Percentiles rank a stretch among this genome's conserved stretches.
phyloP scores from a whole-genome alignment of 2,888 invertebrate species.

The Drosophila barbarae region DNA sequence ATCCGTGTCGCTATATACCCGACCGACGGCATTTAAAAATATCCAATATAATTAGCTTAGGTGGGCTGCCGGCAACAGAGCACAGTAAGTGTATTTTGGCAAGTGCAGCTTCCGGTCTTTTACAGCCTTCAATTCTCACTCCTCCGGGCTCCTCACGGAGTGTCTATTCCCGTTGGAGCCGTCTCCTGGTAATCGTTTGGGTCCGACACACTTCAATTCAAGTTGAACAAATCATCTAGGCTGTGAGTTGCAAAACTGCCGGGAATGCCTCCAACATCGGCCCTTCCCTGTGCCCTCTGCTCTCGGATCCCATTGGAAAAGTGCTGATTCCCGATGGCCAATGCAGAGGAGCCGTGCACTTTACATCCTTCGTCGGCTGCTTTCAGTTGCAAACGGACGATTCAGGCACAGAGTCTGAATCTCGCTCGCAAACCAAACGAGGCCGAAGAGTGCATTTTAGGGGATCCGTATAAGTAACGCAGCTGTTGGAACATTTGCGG shows the following conservation, averaged over 20 bases:
- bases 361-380: constrained; percentile 41
- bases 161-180: constrained; percentile 2
- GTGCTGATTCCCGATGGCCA: constrained; percentile 38
- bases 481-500: background rate
- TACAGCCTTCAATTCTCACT: background rate
- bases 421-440: constrained; percentile 53
- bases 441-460: background rate
- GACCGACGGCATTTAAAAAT: constrained; percentile 14
- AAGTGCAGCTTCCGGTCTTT: constrained; percentile 15
- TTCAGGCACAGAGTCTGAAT: constrained; percentile 75
- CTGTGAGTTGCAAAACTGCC: background rate
- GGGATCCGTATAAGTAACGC: background rate
- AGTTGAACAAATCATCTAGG: background rate
- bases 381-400: constrained; percentile 79
- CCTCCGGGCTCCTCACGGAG: background rate
- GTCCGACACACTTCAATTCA: background rate
- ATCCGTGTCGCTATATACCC: constrained; percentile 3
- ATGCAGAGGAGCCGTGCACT: constrained; percentile 57
- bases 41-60: constrained; percentile 29
- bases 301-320: constrained; percentile 55
- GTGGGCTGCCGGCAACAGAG: constrained; percentile 42
- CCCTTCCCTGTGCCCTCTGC: constrained; percentile 5
- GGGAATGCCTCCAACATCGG: background rate
- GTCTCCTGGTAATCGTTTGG: constrained; percentile 1
- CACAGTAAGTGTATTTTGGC: constrained; percentile 12